phyloP scores from a whole-genome alignment of 2,888 invertebrate species.

The Ormyrus rosae region DNA sequence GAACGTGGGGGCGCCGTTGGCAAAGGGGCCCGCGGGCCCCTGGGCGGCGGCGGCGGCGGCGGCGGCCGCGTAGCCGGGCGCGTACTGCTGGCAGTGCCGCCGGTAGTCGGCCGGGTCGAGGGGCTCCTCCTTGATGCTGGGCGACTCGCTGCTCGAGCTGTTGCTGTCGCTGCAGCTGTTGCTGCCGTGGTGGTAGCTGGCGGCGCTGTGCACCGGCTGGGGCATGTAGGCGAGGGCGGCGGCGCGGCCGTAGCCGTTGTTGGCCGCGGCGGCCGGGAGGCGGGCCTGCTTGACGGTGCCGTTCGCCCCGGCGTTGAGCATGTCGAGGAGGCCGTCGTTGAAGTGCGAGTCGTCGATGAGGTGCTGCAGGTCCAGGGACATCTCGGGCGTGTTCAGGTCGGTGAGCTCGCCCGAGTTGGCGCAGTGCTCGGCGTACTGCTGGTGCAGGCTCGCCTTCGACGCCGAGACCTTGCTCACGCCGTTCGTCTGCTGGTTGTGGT shows the following conservation, averaged over 20 bases:
- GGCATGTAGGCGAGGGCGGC: constrained; percentile 88
- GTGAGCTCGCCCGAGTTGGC: constrained; percentile 84
- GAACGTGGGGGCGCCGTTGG: constrained; percentile 52
- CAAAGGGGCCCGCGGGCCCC: constrained; percentile 65
- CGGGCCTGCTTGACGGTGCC: constrained; percentile 75
- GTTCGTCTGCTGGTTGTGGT: constrained; percentile 77
- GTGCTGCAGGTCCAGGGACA: constrained; percentile 93
- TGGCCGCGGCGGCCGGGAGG: constrained; percentile 80
- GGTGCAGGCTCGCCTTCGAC: constrained; percentile 82
- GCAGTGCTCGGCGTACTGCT: constrained; percentile 85
- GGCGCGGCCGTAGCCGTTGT: constrained; percentile 80
- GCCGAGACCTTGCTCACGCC: constrained; percentile 74
- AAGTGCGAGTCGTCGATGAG: constrained; percentile 94
- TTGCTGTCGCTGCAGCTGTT: constrained; percentile 79
- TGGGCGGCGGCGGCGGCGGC: constrained; percentile 75
- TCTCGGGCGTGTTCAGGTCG: constrained; percentile 94
- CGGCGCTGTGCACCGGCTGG: constrained; percentile 91
- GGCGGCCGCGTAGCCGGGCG: constrained; percentile 60
- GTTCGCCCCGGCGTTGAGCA: constrained; percentile 79
- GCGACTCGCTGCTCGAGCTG: constrained; percentile 82
- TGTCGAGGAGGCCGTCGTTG: constrained; percentile 91
- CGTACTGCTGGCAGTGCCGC: constrained; percentile 79
- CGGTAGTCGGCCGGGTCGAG: constrained; percentile 87
- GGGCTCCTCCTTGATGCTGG: constrained; percentile 92
- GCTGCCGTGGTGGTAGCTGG: constrained; percentile 79